A percentile compares a stretch with the other conserved stretches of the same genome.
Evolutionary conservation across 2,797 vertebrate species (phyloP).

Genomic region (Sphenodon punctatus): DNA sequence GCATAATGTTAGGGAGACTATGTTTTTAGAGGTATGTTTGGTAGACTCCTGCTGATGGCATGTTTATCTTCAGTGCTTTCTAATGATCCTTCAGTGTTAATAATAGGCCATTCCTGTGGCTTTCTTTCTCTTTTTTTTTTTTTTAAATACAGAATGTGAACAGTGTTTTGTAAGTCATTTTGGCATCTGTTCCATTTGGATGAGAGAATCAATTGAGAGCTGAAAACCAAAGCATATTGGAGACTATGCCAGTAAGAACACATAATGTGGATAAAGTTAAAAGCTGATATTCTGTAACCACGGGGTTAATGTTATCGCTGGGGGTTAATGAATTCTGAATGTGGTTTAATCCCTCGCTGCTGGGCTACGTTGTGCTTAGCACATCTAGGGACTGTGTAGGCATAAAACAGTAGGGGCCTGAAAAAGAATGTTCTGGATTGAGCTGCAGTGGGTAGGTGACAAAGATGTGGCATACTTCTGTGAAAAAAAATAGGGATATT

Average conservation of each 20-base stretch:
- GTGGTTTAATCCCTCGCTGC: neutral
- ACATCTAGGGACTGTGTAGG: neutral
- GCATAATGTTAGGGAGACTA: neutral
- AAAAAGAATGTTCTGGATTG: neutral
- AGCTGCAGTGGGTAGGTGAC: neutral
- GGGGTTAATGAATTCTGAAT: neutral
- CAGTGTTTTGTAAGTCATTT: constrained; percentile 3
- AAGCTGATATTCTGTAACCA: neutral
- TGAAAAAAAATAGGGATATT: too few species aligned
- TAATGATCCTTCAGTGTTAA: neutral
- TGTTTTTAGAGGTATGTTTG: neutral
- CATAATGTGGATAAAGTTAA: neutral
- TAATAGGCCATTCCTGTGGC: constrained; percentile 28
- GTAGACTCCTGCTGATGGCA: neutral
- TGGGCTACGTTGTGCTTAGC: neutral
- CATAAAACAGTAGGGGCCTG: neutral
- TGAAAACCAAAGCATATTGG: constrained; percentile 7
- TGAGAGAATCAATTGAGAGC: neutral
- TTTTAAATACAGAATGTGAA: neutral
- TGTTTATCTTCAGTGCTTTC: constrained; percentile 1
- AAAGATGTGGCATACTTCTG: neutral
- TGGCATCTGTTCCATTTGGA: constrained; percentile 20
- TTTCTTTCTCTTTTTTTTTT: too few species aligned
- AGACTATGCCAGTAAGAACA: constrained; percentile 22
- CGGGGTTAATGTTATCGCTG: neutral